Evolutionary conservation across 1,140 invertebrate genomes (phyloP), one percentile per base, ranked within the genome.

Genomic region (Leguminivora glycinivorella): DNA sequence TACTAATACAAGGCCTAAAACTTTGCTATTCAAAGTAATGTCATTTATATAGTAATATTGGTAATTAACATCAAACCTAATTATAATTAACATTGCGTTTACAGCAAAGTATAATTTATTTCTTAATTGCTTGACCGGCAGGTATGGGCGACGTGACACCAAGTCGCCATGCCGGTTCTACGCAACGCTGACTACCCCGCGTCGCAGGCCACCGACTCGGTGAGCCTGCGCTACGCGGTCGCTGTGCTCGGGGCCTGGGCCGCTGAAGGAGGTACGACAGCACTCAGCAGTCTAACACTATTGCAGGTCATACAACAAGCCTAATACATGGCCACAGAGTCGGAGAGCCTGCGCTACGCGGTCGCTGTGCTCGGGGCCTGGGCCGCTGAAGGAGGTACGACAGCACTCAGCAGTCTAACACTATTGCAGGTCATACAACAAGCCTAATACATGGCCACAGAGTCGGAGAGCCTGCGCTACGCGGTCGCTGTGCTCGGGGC

Each of bases 241-340:
- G 88, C 88, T 10, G 88, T 90, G 4, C 78, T 90, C 4, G 84
- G 81, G 0, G 70, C 88, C 1, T 90, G 88, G 86, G 84, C 85
- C 3, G 88, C 88, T 14, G 88, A 90, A 78, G 70, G 76, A 75
- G 87, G 88, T 90, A 79, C 56, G 26, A 17, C 26, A 71, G 1
- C 47, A 52, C 6, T 22, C 26, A 71, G 1, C 47, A 52, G 19
- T 19, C 47, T n/a, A 22, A 38, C 34, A 38, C 34, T 38, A 17
- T 47, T 47, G 38, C 10, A 31, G 1, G 29, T 7, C 29, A 31
- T 31, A 31, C 4, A 38, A 12, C 34, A 38, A 2, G 74, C 70
- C 12, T n/a, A n/a, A n/a, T n/a, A n/a, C n/a, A n/a, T n/a, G n/a
- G n/a, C n/a, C n/a, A n/a, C n/a, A 85, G 81, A 83, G 10, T 70